These are phyloP conservation scores for Proteles cristata DNA, from an alignment of 2,113 vertebrate genomes.

Conservation along the genomic window DNA sequence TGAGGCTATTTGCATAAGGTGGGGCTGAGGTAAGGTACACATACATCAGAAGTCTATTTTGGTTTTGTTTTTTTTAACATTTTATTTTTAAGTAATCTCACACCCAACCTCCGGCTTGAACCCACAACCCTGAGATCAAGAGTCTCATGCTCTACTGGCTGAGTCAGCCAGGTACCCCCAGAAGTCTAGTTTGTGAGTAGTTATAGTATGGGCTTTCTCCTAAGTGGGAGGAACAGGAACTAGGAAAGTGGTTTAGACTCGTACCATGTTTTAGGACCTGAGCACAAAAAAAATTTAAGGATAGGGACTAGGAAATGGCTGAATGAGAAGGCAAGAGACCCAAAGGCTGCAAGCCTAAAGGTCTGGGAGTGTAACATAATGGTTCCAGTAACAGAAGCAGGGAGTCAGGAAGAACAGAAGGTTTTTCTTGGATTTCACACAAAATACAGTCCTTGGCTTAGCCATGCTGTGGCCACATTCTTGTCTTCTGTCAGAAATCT, in stretches of 20 bases:
- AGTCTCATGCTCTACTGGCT: not conserved
- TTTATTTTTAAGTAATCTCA: not conserved
- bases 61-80: not conserved
- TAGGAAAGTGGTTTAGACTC: not conserved
- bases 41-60: not conserved
- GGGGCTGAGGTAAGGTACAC: not conserved
- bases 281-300: not conserved
- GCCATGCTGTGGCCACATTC: not conserved
- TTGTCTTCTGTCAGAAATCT: not conserved
- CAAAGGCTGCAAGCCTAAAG: not conserved
- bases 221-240: not conserved
- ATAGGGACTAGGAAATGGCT: not conserved
- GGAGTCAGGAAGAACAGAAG: not conserved
- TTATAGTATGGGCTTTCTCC: not conserved
- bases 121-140: not conserved
- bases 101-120: not conserved
- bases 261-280: not conserved
- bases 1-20: not conserved
- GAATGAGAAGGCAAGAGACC: not conserved
- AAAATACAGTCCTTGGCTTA: not conserved
- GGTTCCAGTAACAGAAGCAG: not conserved
- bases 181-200: not conserved
- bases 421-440: slow-evolving; percentile 39
- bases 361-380: not conserved
- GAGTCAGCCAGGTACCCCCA: not conserved